A percentile compares a stretch with the other conserved stretches of the same genome.
Evolutionary conservation across 2,113 vertebrate species (phyloP).

Genomic region (Asarcornis scutulata): DNA sequence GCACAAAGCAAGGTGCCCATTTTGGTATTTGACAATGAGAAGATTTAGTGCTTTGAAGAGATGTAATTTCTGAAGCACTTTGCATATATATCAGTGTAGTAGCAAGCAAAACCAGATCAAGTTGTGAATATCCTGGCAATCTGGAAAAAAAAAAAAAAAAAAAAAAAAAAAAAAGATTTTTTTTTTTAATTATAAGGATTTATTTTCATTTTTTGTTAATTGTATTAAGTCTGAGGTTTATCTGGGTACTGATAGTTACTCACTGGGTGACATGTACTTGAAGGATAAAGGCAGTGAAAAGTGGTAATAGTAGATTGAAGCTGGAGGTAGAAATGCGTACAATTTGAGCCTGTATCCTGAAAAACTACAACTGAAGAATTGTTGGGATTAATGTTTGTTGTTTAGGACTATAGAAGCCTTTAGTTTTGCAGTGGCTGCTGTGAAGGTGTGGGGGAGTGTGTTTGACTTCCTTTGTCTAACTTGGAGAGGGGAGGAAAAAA

Average conservation of each 20-base stretch:
- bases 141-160: not conserved
- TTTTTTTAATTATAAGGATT: not conserved
- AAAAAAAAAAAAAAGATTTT: no score
- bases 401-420: not conserved
- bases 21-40: accelerated
- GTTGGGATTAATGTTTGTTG: not conserved
- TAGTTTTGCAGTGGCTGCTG: not conserved
- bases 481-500: not conserved
- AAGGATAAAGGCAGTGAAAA: not conserved
- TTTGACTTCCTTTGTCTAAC: not conserved
- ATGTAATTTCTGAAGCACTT: not conserved
- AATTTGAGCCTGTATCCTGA: not conserved
- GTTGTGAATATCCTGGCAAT: not conserved
- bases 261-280: accelerated
- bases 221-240: accelerated
- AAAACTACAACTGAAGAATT: not conserved
- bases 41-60: not conserved
- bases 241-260: not conserved
- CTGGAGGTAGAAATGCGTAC: not conserved
- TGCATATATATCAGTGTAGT: not conserved
- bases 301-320: not conserved
- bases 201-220: not conserved
- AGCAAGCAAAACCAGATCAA: not conserved
- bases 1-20: not conserved
- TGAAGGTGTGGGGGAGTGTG: not conserved